Percentiles rank a stretch among this genome's conserved stretches.
Conservation (phyloP, 2,888 invertebrate species). For the Mamestra brassicae region DNA sequence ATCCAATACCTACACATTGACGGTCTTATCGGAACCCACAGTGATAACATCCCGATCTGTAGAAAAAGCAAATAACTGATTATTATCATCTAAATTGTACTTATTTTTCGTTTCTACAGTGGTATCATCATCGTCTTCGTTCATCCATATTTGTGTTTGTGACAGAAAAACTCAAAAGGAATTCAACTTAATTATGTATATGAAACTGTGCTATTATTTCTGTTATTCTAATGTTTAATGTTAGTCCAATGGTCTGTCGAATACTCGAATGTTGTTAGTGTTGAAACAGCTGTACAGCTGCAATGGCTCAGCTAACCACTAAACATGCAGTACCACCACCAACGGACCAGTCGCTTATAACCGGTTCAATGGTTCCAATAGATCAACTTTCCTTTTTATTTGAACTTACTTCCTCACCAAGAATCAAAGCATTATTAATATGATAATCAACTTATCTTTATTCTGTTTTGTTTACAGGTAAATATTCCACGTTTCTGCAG, state of each 20-base stretch:
- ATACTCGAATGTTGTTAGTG: slow-evolving; percentile 26
- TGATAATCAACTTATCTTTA: slow-evolving; percentile 45
- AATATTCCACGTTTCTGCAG: slow-evolving; percentile 51
- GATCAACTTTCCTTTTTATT: slow-evolving; percentile 73
- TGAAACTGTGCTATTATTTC: slow-evolving; percentile 1
- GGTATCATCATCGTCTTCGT: not conserved
- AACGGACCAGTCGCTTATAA: slow-evolving; percentile 45
- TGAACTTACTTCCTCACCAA: slow-evolving; percentile 36
- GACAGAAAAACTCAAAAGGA: not conserved
- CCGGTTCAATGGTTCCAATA: slow-evolving; percentile 58
- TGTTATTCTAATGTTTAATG: slow-evolving; percentile 35
- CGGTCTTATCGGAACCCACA: not conserved
- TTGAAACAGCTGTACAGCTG: slow-evolving; percentile 52
- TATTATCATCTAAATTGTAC: not conserved
- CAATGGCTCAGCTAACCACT: slow-evolving; percentile 19
- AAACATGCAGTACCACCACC: slow-evolving; percentile 24
- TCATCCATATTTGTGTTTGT: not conserved
- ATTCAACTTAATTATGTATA: not conserved
- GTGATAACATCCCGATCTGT: not conserved
- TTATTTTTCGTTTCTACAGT: not conserved
- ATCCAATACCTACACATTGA: too few relatives aligned
- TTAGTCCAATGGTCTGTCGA: slow-evolving; percentile 23
- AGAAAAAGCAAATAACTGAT: not conserved
- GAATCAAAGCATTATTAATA: slow-evolving; percentile 30
- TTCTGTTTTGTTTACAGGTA: slow-evolving; percentile 77